A percentile compares a stretch with the other conserved stretches of the same genome.
These are phyloP conservation scores for Cassiopea andromeda DNA, from an alignment of 30 jellyfish, hydroid and myxozoan species.

Conservation along the genomic window DNA sequence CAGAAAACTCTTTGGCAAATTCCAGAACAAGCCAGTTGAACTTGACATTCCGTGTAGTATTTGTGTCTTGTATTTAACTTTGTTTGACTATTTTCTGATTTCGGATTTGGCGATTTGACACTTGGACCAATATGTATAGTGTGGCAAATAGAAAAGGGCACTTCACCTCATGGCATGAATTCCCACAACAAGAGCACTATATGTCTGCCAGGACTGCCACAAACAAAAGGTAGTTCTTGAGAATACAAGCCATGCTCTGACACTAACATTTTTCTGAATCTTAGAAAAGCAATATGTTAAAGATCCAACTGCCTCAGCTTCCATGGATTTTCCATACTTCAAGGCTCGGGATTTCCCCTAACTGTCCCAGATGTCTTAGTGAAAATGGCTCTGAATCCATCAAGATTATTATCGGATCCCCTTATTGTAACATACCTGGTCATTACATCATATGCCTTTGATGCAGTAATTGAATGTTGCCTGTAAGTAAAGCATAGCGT, in stretches of 20 bases:
- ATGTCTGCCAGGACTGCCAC: constrained; percentile 49
- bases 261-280: not conserved
- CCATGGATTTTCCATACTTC: constrained; percentile 11
- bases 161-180: constrained; percentile 11
- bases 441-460: constrained; percentile 31
- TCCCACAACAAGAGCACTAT: constrained; percentile 43
- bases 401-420: not conserved
- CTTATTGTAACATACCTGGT: constrained; percentile 22
- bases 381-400: not conserved
- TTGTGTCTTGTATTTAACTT: not conserved
- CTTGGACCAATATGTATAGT: not conserved
- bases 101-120: constrained; percentile 7
- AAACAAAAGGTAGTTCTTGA: constrained; percentile 33
- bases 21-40: constrained; percentile 3
- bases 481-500: constrained; percentile 2
- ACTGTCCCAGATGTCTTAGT: not conserved
- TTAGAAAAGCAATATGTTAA: not conserved
- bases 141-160: constrained; percentile 31
- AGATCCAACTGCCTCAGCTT: not conserved
- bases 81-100: not conserved
- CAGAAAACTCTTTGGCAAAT: not conserved
- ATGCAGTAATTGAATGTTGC: constrained; percentile 38
- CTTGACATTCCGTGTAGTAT: constrained; percentile 9
- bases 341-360: not conserved
- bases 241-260: not conserved